Base-by-base conservation (phyloP, 2,797 vertebrate genomes). In the Gambusia yucatana region DNA sequence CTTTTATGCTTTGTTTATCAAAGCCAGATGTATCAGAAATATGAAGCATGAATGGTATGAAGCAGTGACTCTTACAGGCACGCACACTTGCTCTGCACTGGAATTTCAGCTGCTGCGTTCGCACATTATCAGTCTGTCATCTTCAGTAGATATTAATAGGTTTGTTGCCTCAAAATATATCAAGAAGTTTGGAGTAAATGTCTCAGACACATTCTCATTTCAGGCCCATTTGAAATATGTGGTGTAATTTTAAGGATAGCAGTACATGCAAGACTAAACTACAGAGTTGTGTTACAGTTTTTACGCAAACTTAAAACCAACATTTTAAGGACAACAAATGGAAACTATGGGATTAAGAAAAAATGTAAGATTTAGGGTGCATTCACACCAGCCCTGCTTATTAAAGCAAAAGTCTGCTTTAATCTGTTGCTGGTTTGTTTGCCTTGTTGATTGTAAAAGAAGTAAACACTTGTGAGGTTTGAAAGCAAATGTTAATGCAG, bases 101-200 rank as follows among this genome's bases (percentile, higher is more conserved):
- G 36, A 73, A 73, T 25, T 52, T 55, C 6, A 50, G 33, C 72
- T 41, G 33, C 48, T 55, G 14, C 48, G 6, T 73, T 55, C 1
- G 6, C 48, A 55, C 72, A 25, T 73, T 39, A 50, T 36, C 72
- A 55, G 33, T 55, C 22, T 55, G 36, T 41, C 72, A 55, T 73
- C 13, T 55, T 41, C 50, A 52, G 33, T 20, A 28, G 33, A n/a
- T 73, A 73, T 55, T 41, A 41, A 25, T 41, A 73, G 4, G 48
- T 55, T 25, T 13, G 11, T 52, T n/a, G 72, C 30, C 33, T 55
- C 72, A 55, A 73, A 52, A 55, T 73, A 73, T 73, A 13, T 55
- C 11, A 39, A 25, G 30, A 50, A 11, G 5, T 13, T 59, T 73
- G 9, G 30, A 50, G 47, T 73, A 47, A 73, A 73, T 39, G 17